A percentile compares a stretch with the other conserved stretches of the same genome.
phyloP scores from a whole-genome alignment of 2,113 vertebrate species.

The Gallinago jamesoni region DNA sequence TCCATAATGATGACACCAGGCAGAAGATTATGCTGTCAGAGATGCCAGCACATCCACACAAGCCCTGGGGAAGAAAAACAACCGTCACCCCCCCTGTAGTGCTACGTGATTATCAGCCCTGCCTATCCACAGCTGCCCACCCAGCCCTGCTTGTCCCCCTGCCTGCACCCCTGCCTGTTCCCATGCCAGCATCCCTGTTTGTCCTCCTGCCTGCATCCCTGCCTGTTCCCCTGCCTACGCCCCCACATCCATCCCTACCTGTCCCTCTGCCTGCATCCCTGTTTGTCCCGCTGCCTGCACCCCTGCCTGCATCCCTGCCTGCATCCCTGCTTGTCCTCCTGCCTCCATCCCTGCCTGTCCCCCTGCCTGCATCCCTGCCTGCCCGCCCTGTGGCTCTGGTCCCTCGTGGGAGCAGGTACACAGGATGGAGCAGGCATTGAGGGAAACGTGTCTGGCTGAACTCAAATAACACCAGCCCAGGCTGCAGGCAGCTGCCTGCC shows the following conservation, averaged over 20 bases:
- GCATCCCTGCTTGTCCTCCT: too few species aligned
- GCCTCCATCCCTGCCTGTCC: background rate
- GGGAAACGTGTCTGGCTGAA: too few species aligned
- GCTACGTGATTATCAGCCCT: background rate
- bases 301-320: background rate
- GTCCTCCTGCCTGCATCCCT: background rate
- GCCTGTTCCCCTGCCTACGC: too few species aligned
- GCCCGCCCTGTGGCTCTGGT: background rate
- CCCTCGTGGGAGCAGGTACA: background rate
- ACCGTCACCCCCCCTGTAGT: background rate
- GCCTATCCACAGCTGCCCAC: background rate
- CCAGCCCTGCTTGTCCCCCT: background rate
- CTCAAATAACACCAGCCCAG: rapidly evolving
- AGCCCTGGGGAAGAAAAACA: background rate
- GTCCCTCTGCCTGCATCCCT: too few species aligned
- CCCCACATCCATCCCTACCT: background rate
- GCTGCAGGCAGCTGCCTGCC: background rate
- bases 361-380: background rate
- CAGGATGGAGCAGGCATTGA: rapidly evolving
- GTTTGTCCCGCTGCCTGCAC: too few species aligned
- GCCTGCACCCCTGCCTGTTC: background rate
- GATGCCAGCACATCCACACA: background rate
- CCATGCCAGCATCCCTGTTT: background rate
- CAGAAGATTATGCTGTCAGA: background rate
- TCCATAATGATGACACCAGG: background rate